These are phyloP conservation scores for Periparus ater DNA, from an alignment of 2,797 vertebrate species.

Conservation along the genomic window DNA sequence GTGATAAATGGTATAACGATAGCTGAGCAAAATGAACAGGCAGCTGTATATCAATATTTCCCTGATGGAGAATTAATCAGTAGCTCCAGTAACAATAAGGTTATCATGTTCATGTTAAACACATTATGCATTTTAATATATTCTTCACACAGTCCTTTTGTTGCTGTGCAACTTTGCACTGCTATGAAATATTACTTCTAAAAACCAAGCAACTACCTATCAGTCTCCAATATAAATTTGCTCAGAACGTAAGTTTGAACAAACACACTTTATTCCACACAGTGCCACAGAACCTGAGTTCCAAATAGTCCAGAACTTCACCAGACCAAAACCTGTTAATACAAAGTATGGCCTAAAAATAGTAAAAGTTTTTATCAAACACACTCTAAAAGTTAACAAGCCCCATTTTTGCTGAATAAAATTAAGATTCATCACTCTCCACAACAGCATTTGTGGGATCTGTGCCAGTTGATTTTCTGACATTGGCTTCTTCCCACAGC, in stretches of 20 bases:
- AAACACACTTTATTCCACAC: neutral
- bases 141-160: conserved; percentile 3
- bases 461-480: neutral
- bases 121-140: conserved; percentile 19
- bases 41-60: conserved; percentile 45
- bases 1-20: neutral
- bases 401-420: neutral
- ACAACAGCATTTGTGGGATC: neutral
- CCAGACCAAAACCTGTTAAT: neutral
- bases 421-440: neutral
- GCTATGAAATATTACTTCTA: neutral
- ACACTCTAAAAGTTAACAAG: neutral
- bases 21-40: conserved; percentile 37
- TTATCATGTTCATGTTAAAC: conserved; percentile 2
- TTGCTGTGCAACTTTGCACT: neutral
- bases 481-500: neutral
- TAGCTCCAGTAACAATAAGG: conserved; percentile 29
- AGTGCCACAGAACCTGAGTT: neutral
- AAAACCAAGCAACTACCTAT: neutral
- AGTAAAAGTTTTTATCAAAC: neutral
- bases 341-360: neutral
- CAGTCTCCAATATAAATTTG: neutral
- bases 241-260: conserved; percentile 2
- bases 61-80: conserved; percentile 13
- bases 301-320: neutral